Evolutionary conservation across 2,113 vertebrate species (phyloP), one percentile per base, ranked within the genome.

Genomic region (Euleptes europaea): DNA sequence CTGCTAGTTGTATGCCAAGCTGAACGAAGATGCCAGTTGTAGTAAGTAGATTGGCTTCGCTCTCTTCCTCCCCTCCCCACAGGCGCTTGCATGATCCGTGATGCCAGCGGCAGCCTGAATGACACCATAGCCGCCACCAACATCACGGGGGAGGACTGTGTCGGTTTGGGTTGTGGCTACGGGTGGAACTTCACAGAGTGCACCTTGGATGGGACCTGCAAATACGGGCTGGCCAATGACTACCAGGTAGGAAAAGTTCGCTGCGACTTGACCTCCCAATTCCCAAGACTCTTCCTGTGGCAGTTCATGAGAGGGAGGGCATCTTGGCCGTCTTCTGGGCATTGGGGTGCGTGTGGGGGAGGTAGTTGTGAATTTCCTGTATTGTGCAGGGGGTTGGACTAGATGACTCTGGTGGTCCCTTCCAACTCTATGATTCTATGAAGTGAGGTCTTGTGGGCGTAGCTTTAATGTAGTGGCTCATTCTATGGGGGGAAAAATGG

Each of bases 111-210:
- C 31, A 95, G 89, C 49, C 6, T 90, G 4, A 97, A 86, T n/a
- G 93, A 96, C 84, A 87, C 91, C 11, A n/a, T 85, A 2, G 5
- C 8, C 21, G 4, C 15, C 4, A 69, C 86, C 42, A 96, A 96
- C 75, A n/a, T 54, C 69, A 94, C 83, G 1, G n/a, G n/a, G n/a
- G 89, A 47, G 44, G 89, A 63, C 0, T 97, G 96, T 49, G 84
- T 94, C 8, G 94, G 94, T 31, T 75, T 94, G 69, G 93, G 82
- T n/a, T 97, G 96, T 76, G n/a, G 49, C 0, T 78, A 94, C 14
- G 95, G 96, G 83, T 97, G 96, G 96, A 95, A 97, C 91, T 97
- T 97, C 83, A 95, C 95, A 1, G 60, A 87, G 9, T 97, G 96
- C 57, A 38, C 44, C 23, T 33, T 92, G 60, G 86, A 85, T 6